Base-by-base conservation (phyloP, 2,113 vertebrate species). In the Zootoca vivipara region DNA sequence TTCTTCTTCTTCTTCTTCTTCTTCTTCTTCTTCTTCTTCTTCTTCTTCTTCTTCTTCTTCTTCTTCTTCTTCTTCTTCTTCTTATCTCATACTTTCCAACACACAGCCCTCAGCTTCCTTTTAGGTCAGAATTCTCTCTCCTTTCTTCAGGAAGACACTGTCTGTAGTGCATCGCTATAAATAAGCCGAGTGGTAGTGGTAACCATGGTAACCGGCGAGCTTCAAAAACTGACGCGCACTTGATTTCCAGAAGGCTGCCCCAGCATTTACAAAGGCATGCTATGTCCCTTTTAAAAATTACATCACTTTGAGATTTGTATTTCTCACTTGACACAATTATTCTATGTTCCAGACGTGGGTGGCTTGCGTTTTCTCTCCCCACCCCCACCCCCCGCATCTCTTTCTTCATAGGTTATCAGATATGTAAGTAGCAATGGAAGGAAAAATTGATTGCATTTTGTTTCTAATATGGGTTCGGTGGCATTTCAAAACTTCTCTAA, bases 141-240 rank as follows among this genome's bases (percentile, higher is more conserved):
- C 91, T 96, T 93, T 89, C 92, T 96, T 95, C 91, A 94, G 90
- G 92, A 96, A 92, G 94, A 95, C 88, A 90, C 92, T 94, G 94
- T 95, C 96, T 95, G 95, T 94, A 96, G 94, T 42, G 0, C 93
- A 94, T 78, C 65, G 87, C 95, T 97, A 96, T 96, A 97, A 97
- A 97, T 97, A 97, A 95, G 94, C 95, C 95, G 93, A 82, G 46
- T 9, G 94, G 94, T 94, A 94, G 88, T 78, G 3, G 96, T 97
- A 96, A 93, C 96, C 95, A 97, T 96, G 92, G 95, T 12, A 96
- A 97, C 96, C 0, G 2, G 16, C 78, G 93, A 93, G 91, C 93
- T 96, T 95, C 95, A 94, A 95, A 95, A 75, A 70, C 35, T 30
- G 62, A 87, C 85, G 93, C 84, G 87, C 92, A 78, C 89, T 82